These are phyloP conservation scores for Nomada goodeniana DNA, from an alignment of 2,888 invertebrate genomes.

Conservation along the genomic window DNA sequence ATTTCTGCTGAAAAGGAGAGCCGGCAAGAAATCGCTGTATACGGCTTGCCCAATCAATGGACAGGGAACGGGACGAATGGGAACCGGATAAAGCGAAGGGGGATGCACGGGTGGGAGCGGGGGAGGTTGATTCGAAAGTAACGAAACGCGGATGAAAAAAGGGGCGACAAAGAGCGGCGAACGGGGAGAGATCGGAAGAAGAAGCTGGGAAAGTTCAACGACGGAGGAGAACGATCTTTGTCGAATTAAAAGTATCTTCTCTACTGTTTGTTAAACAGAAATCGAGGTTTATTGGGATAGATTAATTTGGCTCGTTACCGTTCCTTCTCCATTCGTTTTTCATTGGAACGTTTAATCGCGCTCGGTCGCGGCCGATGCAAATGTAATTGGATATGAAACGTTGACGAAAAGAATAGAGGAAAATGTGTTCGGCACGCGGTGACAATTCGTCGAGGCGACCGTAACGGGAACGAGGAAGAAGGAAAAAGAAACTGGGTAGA, in stretches of 20 bases:
- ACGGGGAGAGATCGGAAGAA: not conserved
- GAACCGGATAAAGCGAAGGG: slow-evolving; percentile 19
- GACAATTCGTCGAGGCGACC: not conserved
- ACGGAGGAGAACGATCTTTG: not conserved
- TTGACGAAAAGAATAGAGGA: no score
- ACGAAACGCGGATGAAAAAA: not conserved
- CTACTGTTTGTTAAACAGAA: not conserved
- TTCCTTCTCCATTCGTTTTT: no score
- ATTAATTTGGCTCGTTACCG: slow-evolving; percentile 8
- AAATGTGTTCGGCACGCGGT: not conserved
- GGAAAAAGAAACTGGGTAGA: slow-evolving; percentile 23
- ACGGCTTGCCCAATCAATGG: slow-evolving; percentile 61
- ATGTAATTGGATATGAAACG: not conserved
- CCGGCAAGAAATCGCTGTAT: slow-evolving; percentile 63
- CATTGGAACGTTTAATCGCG: no score
- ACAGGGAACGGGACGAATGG: slow-evolving; percentile 24
- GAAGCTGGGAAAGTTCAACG: slow-evolving; percentile 18
- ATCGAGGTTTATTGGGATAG: not conserved
- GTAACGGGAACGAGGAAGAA: not conserved
- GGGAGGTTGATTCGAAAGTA: not conserved
- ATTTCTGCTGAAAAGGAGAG: slow-evolving; percentile 73
- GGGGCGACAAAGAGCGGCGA: not conserved
- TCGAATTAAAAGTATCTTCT: slow-evolving; percentile 31
- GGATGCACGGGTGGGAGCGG: slow-evolving; percentile 14
- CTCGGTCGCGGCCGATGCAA: not conserved